Evolutionary conservation across 2,797 vertebrate genomes (phyloP), one percentile per base, ranked within the genome.

Genomic region (Steatocranus sp.): DNA sequence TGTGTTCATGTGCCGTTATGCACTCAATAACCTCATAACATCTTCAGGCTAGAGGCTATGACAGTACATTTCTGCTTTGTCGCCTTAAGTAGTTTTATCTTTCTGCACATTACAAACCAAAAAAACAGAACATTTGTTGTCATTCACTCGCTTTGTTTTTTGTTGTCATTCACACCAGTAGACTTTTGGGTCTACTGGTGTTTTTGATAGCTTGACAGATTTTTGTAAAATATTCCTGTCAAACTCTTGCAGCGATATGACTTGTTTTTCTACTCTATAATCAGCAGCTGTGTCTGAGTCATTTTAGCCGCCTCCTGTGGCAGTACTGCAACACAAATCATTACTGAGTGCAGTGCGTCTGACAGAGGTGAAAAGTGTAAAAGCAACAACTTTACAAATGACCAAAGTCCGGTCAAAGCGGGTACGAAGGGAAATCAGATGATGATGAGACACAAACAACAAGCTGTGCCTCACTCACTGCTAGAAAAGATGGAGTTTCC

Each of bases 201-300:
- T 27, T 0, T 43, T 68, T 41, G 61, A 41, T 9, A 41, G 34
- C 34, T 0, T 6, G 7, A 15, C 34, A 41, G 34, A 41, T 23
- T 66, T 38, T 23, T 38, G n/a, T 66, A 38, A 38, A 66, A 9
- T 15, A 66, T 23, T 66, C 61, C 61, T 9, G 34, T 66, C 34
- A 15, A 15, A 23, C 34, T 66, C n/a, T 66, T 41, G n/a, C n/a
- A 66, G 0, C 5, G 2, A 12, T 7, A 20, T 38, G 11, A 38
- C n/a, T 38, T 66, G 18, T 2, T 17, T 68, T 68, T 68, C 36
- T 68, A 15, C 12, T 43, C 4, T 70, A 3, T 27, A 70, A 27
- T 46, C 38, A 18, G 3, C 4, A 70, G 38, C 38, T 27, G 23
- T 46, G 38, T 18, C 23, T 11, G 14, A 70, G 23, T 27, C 23